Conservation (phyloP, 2,888 invertebrate species). For the Mesochorus sp. region DNA sequence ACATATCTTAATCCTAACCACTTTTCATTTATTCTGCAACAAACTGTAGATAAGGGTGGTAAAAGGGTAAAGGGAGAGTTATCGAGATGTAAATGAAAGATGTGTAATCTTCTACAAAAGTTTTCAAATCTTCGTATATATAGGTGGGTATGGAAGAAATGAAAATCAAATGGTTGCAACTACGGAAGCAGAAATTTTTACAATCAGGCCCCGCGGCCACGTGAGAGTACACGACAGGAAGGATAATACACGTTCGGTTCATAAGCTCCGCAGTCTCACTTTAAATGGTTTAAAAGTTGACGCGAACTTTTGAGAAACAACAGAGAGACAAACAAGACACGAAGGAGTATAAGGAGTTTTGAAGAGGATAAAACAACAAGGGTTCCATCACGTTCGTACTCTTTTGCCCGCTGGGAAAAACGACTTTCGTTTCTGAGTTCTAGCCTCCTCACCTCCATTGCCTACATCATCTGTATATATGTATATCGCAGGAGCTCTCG, state of each 20-base stretch:
- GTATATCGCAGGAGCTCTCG: constrained; percentile 29
- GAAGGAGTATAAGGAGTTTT: constrained; percentile 16
- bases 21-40: too few species aligned
- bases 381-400: constrained; percentile 12
- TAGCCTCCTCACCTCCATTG: neutral
- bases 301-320: constrained; percentile 68
- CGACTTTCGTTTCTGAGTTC: constrained; percentile 30
- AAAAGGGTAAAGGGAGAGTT: too few species aligned
- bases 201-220: too few species aligned
- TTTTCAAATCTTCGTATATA: too few species aligned
- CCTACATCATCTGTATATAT: too few species aligned
- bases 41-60: too few species aligned
- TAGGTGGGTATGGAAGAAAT: too few species aligned
- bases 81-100: too few species aligned
- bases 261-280: constrained; percentile 70
- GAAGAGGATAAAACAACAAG: constrained; percentile 38
- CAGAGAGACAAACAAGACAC: constrained; percentile 14
- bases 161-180: too few species aligned
- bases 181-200: too few species aligned
- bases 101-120: too few species aligned
- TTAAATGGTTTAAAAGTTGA: constrained; percentile 71
- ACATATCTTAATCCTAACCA: too few species aligned
- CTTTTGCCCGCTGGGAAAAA: constrained; percentile 39
- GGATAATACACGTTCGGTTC: constrained; percentile 59
- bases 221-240: constrained; percentile 31